phyloP scores from a whole-genome alignment of 2,888 invertebrate genomes.

The Dolichopus griseipennis region DNA sequence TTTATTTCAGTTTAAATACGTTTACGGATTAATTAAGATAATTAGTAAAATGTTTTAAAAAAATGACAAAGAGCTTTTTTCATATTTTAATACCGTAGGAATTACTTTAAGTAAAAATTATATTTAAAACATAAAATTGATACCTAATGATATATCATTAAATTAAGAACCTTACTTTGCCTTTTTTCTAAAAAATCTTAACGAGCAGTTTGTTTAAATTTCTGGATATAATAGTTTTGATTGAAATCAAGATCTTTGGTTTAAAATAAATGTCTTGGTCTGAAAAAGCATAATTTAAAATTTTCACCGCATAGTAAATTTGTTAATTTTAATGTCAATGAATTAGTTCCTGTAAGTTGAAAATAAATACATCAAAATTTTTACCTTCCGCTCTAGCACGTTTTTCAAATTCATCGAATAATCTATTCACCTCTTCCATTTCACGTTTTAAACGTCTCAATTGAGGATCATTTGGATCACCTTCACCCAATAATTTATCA shows the following conservation, averaged over 20 bases:
- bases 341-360: background rate
- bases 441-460: constrained; percentile 76
- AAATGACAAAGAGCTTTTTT: background rate
- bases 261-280: background rate
- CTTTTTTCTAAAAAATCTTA: too few species aligned
- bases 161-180: background rate
- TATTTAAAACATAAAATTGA: background rate
- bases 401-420: constrained; percentile 87
- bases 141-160: background rate
- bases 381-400: constrained; percentile 75
- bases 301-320: too few species aligned
- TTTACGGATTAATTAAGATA: background rate
- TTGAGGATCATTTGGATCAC: constrained; percentile 94
- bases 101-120: background rate
- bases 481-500: constrained; percentile 86
- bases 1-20: too few species aligned
- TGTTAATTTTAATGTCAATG: too few species aligned
- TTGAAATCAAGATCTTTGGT: background rate
- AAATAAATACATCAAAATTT: constrained; percentile 23
- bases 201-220: too few species aligned
- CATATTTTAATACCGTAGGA: background rate
- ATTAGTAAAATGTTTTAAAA: background rate
- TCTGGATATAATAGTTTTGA: background rate
- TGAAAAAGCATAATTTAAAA: too few species aligned
- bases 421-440: constrained; percentile 89